Evolutionary conservation across 2,113 vertebrate genomes (phyloP).

Genomic region (Formicarius rufipectus): DNA sequence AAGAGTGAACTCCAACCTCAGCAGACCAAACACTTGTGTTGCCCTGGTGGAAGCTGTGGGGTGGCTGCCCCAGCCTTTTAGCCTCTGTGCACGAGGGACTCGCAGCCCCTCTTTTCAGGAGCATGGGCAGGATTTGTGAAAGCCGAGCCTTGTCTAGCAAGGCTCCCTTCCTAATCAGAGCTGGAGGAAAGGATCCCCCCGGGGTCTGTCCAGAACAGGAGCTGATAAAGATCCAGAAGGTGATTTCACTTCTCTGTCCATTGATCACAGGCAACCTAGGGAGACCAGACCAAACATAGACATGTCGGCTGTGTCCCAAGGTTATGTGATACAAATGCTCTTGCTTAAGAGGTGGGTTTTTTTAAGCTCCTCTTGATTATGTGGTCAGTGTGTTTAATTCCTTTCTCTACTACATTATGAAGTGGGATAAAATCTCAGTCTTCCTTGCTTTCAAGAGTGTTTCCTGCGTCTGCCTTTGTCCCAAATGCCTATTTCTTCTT

Average conservation of each 20-base stretch:
- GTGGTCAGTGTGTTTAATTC: constrained; percentile 48
- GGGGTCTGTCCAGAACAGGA: constrained; percentile 15
- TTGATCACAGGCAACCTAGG: constrained; percentile 61
- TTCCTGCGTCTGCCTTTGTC: constrained; percentile 5
- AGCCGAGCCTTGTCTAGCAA: background rate
- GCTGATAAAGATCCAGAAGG: constrained; percentile 60
- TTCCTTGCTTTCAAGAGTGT: constrained; percentile 40
- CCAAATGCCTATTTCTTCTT: constrained; percentile 15
- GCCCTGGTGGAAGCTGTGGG: too few species aligned
- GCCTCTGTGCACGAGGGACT: background rate
- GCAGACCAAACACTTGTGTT: fast-evolving
- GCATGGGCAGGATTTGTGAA: background rate
- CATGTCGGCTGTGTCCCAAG: constrained; percentile 34
- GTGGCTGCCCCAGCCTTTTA: background rate
- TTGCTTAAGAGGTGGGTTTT: background rate
- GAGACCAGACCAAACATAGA: constrained; percentile 65
- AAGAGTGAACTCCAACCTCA: background rate
- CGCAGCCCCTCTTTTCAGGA: background rate
- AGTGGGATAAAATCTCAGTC: constrained; percentile 40
- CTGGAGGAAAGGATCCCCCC: background rate
- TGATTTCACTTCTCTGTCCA: constrained; percentile 57
- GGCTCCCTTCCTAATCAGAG: background rate
- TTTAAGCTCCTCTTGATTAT: constrained; percentile 16
- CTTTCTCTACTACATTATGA: constrained; percentile 39
- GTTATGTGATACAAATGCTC: constrained; percentile 47